Percentiles rank a stretch among this genome's conserved stretches.
Evolutionary conservation across 1,140 invertebrate genomes (phyloP).

Genomic region (Eumeta japonica): DNA sequence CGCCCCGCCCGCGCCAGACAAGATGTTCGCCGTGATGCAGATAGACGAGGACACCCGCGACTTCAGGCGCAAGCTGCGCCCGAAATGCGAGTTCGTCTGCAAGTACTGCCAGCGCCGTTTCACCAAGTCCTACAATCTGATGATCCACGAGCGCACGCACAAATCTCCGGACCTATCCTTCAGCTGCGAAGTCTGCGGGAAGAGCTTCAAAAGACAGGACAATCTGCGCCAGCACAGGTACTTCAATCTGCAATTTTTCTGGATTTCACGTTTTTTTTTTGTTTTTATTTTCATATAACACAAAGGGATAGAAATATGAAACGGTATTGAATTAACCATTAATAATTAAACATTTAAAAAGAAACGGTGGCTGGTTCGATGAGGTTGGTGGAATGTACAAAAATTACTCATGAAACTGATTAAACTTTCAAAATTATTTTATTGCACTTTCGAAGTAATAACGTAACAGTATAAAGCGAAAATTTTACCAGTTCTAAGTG

Average conservation of each 20-base stretch:
- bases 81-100: constrained; percentile 98
- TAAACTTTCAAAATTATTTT: too few species aligned
- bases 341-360: too few species aligned
- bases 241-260: too few species aligned
- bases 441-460: too few species aligned
- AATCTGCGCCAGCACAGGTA: constrained; percentile 94
- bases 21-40: constrained; percentile 84
- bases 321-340: neutral
- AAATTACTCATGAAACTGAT: too few species aligned
- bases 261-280: constrained; percentile 5
- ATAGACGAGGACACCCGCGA: constrained; percentile 88
- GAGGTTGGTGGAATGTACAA: too few species aligned
- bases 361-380: too few species aligned
- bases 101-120: constrained; percentile 98
- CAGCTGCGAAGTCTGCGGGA: constrained; percentile 97
- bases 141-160: constrained; percentile 98
- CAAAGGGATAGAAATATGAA: neutral
- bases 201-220: constrained; percentile 96
- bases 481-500: too few species aligned
- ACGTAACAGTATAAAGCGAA: too few species aligned
- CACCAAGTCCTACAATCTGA: constrained; percentile 98
- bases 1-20: constrained; percentile 58
- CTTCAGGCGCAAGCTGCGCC: constrained; percentile 89
- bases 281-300: neutral
- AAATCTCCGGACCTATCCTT: constrained; percentile 96